phyloP scores from a whole-genome alignment of 1,140 invertebrate species.

The Diprion similis region DNA sequence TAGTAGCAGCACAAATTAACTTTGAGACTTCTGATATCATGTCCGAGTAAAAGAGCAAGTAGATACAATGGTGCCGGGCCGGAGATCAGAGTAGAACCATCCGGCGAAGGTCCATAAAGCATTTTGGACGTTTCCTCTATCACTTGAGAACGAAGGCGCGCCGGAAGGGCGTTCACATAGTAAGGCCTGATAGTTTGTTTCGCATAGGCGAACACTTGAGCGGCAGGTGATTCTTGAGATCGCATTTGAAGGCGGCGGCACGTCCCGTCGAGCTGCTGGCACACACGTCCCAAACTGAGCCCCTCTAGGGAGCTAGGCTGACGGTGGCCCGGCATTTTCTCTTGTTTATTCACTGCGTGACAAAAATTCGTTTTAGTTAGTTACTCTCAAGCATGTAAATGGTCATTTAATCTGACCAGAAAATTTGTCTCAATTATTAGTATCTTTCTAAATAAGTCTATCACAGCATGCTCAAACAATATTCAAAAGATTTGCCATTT shows the following conservation, averaged over 20 bases:
- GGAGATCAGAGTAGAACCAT: conserved; percentile 50
- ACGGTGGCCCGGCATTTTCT: conserved; percentile 58
- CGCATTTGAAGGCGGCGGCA: conserved; percentile 57
- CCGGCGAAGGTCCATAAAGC: conserved; percentile 49
- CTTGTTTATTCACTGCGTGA: conserved; percentile 41
- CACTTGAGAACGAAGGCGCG: conserved; percentile 50
- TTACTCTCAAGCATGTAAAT: not conserved
- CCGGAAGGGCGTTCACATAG: conserved; percentile 54
- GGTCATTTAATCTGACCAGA: no score
- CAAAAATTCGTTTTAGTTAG: conserved; percentile 10
- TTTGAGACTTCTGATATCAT: conserved; percentile 56
- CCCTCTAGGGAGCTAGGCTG: conserved; percentile 56
- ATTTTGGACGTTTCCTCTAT: conserved; percentile 55
- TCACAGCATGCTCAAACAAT: no score
- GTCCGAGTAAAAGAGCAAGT: conserved; percentile 54
- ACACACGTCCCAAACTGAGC: conserved; percentile 56
- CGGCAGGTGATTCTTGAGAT: conserved; percentile 56
- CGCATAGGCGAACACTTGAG: conserved; percentile 51
- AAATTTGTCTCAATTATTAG: no score
- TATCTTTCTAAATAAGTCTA: no score
- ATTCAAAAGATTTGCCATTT: no score
- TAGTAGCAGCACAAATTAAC: conserved; percentile 63
- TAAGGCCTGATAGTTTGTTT: conserved; percentile 57
- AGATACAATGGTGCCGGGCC: conserved; percentile 58
- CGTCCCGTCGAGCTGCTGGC: conserved; percentile 55